Percentiles rank a stretch among this genome's conserved stretches.
Conservation (phyloP, 2,797 vertebrate species). For the Crax fasciolata region DNA sequence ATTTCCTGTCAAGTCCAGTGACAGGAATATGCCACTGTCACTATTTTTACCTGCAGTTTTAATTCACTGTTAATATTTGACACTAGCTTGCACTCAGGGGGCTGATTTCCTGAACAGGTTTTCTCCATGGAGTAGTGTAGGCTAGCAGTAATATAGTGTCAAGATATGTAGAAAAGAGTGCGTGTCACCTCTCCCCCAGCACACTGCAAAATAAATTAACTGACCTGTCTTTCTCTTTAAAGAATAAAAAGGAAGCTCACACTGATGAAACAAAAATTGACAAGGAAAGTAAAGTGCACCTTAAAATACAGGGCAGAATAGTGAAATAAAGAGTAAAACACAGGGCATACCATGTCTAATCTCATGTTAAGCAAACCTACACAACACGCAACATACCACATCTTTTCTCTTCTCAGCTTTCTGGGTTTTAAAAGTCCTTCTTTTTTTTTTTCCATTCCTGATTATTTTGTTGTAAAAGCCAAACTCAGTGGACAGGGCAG, state of each 20-base stretch:
- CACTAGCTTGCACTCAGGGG: slow-evolving; percentile 72
- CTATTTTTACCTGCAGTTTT: slow-evolving; percentile 87
- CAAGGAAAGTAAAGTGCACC: neutral
- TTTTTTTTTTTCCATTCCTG: neutral
- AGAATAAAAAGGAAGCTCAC: neutral
- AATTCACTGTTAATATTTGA: slow-evolving; percentile 88
- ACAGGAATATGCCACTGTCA: slow-evolving; percentile 83
- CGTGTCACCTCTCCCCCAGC: neutral
- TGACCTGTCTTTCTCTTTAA: slow-evolving; percentile 39
- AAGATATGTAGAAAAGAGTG: slow-evolving; percentile 28
- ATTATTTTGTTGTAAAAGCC: neutral
- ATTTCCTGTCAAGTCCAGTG: slow-evolving; percentile 86
- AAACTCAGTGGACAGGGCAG: neutral
- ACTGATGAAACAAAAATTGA: slow-evolving; percentile 9
- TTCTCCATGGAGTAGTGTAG: slow-evolving; percentile 36
- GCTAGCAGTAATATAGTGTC: slow-evolving; percentile 1
- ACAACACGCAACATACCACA: neutral
- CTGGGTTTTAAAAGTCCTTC: neutral
- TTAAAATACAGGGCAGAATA: neutral
- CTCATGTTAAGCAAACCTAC: neutral
- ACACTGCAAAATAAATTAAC: slow-evolving; percentile 53
- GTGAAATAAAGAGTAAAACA: neutral
- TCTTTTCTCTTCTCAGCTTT: neutral
- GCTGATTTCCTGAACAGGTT: slow-evolving; percentile 65
- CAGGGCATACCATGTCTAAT: neutral